Base-by-base conservation (phyloP, 2,888 invertebrate genomes). In the Campopleginae sp. region DNA sequence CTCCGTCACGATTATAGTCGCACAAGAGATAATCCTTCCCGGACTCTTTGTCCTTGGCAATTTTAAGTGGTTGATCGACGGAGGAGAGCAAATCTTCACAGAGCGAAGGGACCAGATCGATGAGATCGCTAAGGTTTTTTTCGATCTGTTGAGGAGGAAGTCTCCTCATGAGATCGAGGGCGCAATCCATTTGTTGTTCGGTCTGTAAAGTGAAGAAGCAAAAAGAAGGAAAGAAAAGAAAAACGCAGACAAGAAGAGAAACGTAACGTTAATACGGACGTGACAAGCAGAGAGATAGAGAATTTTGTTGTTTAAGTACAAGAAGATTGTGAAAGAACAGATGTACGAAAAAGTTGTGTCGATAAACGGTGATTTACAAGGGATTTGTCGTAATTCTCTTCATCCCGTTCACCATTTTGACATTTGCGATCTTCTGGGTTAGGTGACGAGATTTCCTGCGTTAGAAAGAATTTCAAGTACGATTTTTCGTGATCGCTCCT, bases 81-180 rank as follows among this genome's bases (percentile, higher is more conserved):
- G 99, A 98, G 10, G 99, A 98, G 66, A 99, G 95, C 84, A 99
- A 95, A 94, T 99, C 99, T 94, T 99, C 99, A 94, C 99, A 99
- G 87, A 99, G 95, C 94, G 96, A 96, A 82, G 99, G 99, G 90
- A 98, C 98, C 94, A 99, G 95, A 94, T 99, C 99, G 92, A 99
- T 99, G 92, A 99, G 95, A 95, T 99, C 99, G 93, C 98, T 98
- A 88, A 99, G 95, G 94, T 99, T 99, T 94, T 99, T 99, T 94
- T 99, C 99, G 90, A 99, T 99, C 94, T 99, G 98, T 94, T 99
- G 99, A 89, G 99, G 99, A 89, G 99, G 99, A 94, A 99, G 94
- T 91, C 99, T 96, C 93, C 99, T 96, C 99, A 99, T 99, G 93
- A 99, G 95, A 95, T 99, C 99, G 91, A 99, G 95, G 74, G 99